Base-by-base conservation (phyloP, 35 echinoderm and acorn worm genomes). In the Chiridota heheva region DNA sequence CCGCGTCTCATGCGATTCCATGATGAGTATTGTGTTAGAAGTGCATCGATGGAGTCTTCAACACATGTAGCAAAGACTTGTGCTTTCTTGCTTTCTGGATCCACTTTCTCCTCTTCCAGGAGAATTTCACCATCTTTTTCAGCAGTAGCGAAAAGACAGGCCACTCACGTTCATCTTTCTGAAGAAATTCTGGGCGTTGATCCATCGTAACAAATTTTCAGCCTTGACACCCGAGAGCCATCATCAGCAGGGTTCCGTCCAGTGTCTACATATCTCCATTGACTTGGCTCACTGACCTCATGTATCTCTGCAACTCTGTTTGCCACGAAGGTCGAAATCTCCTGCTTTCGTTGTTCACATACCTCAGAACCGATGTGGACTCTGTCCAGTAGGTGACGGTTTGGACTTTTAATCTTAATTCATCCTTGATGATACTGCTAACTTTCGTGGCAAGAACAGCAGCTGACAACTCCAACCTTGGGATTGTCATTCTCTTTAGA, bases 391-490 rank as follows among this genome's bases (percentile, higher is more conserved):
- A 76, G 1, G 37, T 45, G 40, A 63, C 32, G 1, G 37, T 42
- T 4, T 81, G 24, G 18, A 83, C 33, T 33, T 44, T 18, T 8
- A 80, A 24, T 3, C 43, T 31, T 1, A 82, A 57, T 68, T 89
- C 87, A 22, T 38, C 30, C 36, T 60, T 51, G 15, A 83, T 27
- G 8, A 70, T 49, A 15, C 55, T 49, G 34, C 66, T 30, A 36
- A 83, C 2, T 39, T 16, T 73, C 10, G 44, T 63, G 32, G 81
- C 47, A 7, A 78, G 2, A 4, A 77, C 82, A 10, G 88, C 81
- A 16, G 88, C 88, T 20, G 70, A 67, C 8, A 90, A 39, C 70
- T 84, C 88, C 16, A 89, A 40, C 38, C 68, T 83, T 26, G 78
- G 69, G 20, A 89, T 85, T 26, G 81, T 77, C 15, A 69, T 4